phyloP scores from a whole-genome alignment of 2,113 vertebrate genomes.

The Oreochromis aureus region DNA sequence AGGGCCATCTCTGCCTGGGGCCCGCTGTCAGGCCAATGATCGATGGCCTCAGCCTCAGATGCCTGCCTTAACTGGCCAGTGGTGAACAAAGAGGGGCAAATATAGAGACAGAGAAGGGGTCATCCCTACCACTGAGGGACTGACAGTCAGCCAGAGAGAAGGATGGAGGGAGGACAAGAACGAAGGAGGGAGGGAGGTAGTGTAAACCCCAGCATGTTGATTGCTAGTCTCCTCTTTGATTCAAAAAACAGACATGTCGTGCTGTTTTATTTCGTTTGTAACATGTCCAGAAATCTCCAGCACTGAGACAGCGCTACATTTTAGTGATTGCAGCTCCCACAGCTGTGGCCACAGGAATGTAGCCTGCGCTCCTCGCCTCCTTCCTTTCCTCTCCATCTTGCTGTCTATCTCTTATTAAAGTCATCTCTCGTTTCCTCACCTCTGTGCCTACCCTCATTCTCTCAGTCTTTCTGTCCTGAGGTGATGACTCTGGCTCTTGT shows the following conservation, averaged over 20 bases:
- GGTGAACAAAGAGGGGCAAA: conserved; percentile 70
- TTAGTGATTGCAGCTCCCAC: conserved; percentile 69
- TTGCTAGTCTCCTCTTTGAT: conserved; percentile 69
- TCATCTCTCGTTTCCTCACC: conserved; percentile 61
- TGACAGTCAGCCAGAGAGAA: conserved; percentile 27
- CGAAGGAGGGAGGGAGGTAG: conserved; percentile 29
- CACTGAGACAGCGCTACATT: conserved; percentile 62
- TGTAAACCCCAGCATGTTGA: conserved; percentile 57
- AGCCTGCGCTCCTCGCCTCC: conserved; percentile 43
- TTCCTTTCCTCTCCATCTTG: conserved; percentile 44
- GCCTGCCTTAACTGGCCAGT: conserved; percentile 55
- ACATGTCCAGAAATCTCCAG: conserved; percentile 63
- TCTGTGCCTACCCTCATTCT: conserved; percentile 25
- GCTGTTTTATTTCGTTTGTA: conserved; percentile 70
- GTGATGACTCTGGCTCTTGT: conserved; percentile 50
- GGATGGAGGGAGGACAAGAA: conserved; percentile 32
- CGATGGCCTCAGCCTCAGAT: conserved; percentile 60
- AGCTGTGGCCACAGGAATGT: conserved; percentile 74
- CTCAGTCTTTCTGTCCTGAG: conserved; percentile 31
- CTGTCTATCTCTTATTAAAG: conserved; percentile 53
- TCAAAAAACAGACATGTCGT: conserved; percentile 67
- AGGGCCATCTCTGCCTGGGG: conserved; percentile 65
- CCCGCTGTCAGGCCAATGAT: conserved; percentile 70
- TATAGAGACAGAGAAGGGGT: conserved; percentile 65
- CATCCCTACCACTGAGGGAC: conserved; percentile 49